phyloP scores from a whole-genome alignment of 1,140 invertebrate genomes.

The Nephila pilipes region DNA sequence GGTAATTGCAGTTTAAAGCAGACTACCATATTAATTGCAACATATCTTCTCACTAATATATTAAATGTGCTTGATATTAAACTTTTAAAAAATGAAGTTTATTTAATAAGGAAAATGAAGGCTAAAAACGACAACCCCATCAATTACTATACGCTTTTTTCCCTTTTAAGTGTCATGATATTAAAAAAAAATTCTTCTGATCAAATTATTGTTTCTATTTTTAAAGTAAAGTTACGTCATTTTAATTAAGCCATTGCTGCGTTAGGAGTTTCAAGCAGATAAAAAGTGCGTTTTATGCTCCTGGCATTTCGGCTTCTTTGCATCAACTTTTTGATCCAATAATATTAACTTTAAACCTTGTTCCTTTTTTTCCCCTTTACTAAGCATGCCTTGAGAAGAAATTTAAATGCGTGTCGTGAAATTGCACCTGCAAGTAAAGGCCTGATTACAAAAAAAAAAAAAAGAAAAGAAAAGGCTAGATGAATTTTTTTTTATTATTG shows the following conservation, averaged over 20 bases:
- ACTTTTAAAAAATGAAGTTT: neutral
- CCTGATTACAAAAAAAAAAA: neutral
- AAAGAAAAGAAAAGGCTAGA: constrained; percentile 4
- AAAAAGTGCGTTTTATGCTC: constrained; percentile 46
- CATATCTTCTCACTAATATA: neutral
- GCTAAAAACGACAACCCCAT: constrained; percentile 24
- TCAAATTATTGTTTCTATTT: constrained; percentile 66
- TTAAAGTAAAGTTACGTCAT: constrained; percentile 36
- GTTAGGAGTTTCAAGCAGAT: neutral
- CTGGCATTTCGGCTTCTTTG: constrained; percentile 42
- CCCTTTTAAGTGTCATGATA: constrained; percentile 18
- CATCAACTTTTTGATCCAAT: constrained; percentile 51
- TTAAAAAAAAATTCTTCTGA: constrained; percentile 51
- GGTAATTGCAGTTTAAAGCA: neutral
- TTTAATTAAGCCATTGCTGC: constrained; percentile 51
- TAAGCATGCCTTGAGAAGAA: neutral
- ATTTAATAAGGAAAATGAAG: constrained; percentile 11
- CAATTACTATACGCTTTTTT: constrained; percentile 14
- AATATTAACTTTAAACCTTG: constrained; percentile 26
- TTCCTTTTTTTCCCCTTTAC: neutral
- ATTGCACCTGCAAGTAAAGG: neutral
- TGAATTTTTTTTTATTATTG: constrained; percentile 28
- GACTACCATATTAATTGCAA: neutral
- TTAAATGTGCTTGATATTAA: neutral
- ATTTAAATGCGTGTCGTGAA: constrained; percentile 57